Percentiles rank a stretch among this genome's conserved stretches.
phyloP scores from a whole-genome alignment of 2,113 vertebrate species.

The Coptodon rendalli region DNA sequence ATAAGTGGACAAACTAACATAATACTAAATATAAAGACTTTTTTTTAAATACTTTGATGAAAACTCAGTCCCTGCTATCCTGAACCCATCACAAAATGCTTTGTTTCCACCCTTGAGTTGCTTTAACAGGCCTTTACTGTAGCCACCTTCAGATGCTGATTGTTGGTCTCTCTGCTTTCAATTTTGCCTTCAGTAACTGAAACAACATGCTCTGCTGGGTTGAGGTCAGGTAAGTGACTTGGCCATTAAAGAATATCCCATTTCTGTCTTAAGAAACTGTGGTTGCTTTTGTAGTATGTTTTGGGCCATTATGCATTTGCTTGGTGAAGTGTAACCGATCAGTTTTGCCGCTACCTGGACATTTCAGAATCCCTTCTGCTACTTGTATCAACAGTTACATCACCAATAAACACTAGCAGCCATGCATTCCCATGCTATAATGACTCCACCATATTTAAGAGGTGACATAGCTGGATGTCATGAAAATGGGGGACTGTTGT shows the following conservation, averaged over 20 bases:
- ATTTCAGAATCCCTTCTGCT: background rate
- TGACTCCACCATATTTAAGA: background rate
- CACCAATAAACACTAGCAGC: background rate
- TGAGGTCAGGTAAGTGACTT: background rate
- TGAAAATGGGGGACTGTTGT: background rate
- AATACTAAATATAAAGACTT: background rate
- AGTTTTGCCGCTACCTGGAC: background rate
- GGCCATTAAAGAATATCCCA: background rate
- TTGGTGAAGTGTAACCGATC: background rate
- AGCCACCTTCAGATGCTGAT: background rate
- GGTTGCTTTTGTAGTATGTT: background rate
- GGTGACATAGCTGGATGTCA: background rate
- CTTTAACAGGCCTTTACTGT: background rate
- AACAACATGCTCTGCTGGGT: background rate
- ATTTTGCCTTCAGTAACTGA: background rate
- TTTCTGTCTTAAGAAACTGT: background rate
- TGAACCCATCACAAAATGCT: background rate
- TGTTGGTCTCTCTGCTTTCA: background rate
- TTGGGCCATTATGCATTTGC: background rate
- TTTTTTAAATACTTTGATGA: background rate
- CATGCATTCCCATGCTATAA: background rate
- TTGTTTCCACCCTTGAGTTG: background rate
- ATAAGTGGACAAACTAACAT: background rate
- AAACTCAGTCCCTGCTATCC: background rate
- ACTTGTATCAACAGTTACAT: background rate